A percentile compares a stretch with the other conserved stretches of the same genome.
Conservation (phyloP, 2,113 vertebrate genomes). For the Colistium nudipinnis region DNA sequence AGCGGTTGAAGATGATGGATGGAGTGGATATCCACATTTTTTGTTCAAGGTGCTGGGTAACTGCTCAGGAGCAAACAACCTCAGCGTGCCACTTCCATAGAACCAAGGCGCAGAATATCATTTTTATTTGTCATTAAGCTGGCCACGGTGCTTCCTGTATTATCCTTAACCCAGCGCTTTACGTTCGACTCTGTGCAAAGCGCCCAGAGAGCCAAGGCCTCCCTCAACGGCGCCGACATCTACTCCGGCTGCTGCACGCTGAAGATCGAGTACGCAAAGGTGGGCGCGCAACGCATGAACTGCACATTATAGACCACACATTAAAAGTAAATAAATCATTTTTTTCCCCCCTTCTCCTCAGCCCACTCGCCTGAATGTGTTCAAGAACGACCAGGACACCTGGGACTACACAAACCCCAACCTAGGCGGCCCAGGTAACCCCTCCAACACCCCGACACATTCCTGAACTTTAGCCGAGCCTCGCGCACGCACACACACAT, state of each 20-base stretch:
- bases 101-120: too few relatives aligned
- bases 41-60: too few relatives aligned
- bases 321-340: too few relatives aligned
- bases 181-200: conserved; percentile 97
- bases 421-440: conserved; percentile 93
- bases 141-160: background rate
- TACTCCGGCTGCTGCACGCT: conserved; percentile 97
- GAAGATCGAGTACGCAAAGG: conserved; percentile 98
- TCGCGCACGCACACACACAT: background rate
- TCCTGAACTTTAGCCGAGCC: too few relatives aligned
- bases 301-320: rapidly evolving
- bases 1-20: too few relatives aligned
- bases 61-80: too few relatives aligned
- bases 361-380: conserved; percentile 96
- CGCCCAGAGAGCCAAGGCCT: conserved; percentile 94
- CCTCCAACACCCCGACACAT: background rate
- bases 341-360: conserved; percentile 68
- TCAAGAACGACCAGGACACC: conserved; percentile 98
- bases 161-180: conserved; percentile 78
- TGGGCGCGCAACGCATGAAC: conserved; percentile 41
- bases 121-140: background rate
- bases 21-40: too few relatives aligned
- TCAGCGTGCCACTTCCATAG: too few relatives aligned
- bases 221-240: conserved; percentile 95
- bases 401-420: conserved; percentile 98